Evolutionary conservation across 1,140 invertebrate species (phyloP), one percentile per base, ranked within the genome.

Genomic region (Achatina immaculata): DNA sequence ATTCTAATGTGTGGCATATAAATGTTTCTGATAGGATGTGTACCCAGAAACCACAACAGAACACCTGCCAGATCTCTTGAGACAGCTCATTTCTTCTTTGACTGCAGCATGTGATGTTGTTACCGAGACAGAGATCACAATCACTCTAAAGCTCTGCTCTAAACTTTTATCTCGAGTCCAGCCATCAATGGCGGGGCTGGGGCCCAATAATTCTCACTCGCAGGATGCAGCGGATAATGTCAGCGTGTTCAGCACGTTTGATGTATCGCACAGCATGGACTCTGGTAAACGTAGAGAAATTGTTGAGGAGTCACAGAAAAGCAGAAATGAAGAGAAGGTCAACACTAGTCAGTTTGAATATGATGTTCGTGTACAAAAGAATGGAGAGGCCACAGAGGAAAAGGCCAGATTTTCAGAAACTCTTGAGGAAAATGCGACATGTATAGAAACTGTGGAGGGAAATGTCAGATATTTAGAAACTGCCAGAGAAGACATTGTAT

Each of bases 1-100:
- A 45, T 45, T 7, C 43, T 45, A 45, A 45, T 45, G 43, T 7
- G 40, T 4, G 7, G 9, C 36, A 16, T 16, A 55, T 14, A 55
- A 55, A 55, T 55, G 19, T 55, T 38, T 78, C 83, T 82, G 83
- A 28, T 82, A 91, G 89, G 96, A 97, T 88, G 94, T 95, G 40
- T 96, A 95, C 85, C 92, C 94, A 45, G 95, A 96, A 86, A 96
- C 94, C 21, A 94, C 95, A n/a, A 94, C 94, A 7, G 94, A 96
- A 83, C 95, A 96, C 88, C 89, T 96, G 21, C 95, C 95, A 7
- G 93, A 93, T 78, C 92, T 96, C 55, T 94, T 96, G 85, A 91
- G 93, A 62, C 92, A 94, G 80, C 93, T 96, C 21, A 88, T 88
- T 40, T 82, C 85, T 76, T 92, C 94, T 81, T 87, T 95, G 21